Evolutionary conservation across 2,113 vertebrate species (phyloP).

Genomic region (Actinemys pallida): DNA sequence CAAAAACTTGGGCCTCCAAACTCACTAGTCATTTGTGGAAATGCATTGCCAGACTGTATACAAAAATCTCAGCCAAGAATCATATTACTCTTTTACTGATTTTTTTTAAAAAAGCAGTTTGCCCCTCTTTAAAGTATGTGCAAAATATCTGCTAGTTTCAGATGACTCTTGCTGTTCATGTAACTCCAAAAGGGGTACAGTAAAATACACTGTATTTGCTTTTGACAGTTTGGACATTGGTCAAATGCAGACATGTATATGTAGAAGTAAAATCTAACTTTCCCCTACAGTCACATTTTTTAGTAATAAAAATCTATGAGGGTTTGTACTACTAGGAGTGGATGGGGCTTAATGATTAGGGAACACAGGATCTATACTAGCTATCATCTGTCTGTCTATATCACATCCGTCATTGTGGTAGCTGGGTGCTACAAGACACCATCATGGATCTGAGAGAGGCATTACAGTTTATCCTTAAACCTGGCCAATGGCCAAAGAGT

Average conservation of each 20-base stretch:
- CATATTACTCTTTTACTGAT: background rate
- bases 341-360: background rate
- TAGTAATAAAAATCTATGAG: background rate
- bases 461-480: background rate
- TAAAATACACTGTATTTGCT: background rate
- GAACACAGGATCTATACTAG: background rate
- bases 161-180: fast-evolving
- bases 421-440: background rate
- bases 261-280: background rate
- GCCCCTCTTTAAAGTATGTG: background rate
- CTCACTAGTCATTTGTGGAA: background rate
- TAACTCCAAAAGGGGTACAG: background rate
- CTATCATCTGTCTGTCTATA: background rate
- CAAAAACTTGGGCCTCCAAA: background rate
- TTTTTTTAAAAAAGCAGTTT: background rate
- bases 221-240: background rate
- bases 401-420: background rate
- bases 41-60: background rate
- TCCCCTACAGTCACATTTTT: background rate
- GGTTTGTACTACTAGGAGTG: background rate
- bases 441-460: background rate
- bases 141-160: background rate
- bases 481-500: background rate
- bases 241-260: background rate
- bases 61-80: background rate